Percentiles rank a stretch among this genome's conserved stretches.
Evolutionary conservation across 1,140 invertebrate genomes (phyloP).

Genomic region (Sitophilus oryzae): DNA sequence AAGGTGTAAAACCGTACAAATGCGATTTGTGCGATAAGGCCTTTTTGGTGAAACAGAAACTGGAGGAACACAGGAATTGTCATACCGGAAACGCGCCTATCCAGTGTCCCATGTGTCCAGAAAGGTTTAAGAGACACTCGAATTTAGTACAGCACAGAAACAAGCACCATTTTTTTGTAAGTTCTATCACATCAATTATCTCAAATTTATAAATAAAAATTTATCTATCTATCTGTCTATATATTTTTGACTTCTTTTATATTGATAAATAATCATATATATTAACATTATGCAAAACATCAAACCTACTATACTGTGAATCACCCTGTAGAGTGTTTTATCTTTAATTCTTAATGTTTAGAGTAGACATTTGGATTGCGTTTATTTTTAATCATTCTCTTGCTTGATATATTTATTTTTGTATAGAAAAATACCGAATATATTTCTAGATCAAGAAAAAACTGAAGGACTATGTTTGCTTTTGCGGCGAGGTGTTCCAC

Average conservation of each 20-base stretch:
- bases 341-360: too few relatives aligned
- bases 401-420: too few relatives aligned
- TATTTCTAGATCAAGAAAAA: constrained; percentile 57
- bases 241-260: too few relatives aligned
- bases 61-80: constrained; percentile 71
- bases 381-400: too few relatives aligned
- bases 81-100: constrained; percentile 77
- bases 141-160: constrained; percentile 81
- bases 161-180: constrained; percentile 49
- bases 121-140: constrained; percentile 77
- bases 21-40: constrained; percentile 71
- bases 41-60: constrained; percentile 72
- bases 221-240: too few relatives aligned
- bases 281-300: too few relatives aligned
- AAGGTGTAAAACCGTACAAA: constrained; percentile 68
- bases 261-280: too few relatives aligned
- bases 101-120: constrained; percentile 74
- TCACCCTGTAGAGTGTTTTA: too few relatives aligned
- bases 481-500: constrained; percentile 73
- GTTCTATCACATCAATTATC: not conserved
- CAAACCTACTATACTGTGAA: too few relatives aligned
- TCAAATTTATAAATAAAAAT: not conserved
- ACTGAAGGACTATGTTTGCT: constrained; percentile 74
- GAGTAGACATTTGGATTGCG: too few relatives aligned
- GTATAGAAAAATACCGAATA: too few relatives aligned